These are phyloP conservation scores for human DNA, from an alignment of 2,113 vertebrate genomes.

Conservation along the genomic window GRCh38 chr2:21531001-21531500, in stretches of 20 bases:
- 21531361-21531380: too few species aligned
- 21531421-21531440: neutral
- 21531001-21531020: neutral
- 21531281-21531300: too few species aligned
- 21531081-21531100: neutral
- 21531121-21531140: neutral
- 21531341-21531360: too few species aligned
- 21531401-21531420: neutral
- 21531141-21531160: neutral
- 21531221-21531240: neutral
- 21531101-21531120: neutral
- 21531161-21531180: too few species aligned
- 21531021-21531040: neutral
- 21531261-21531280: too few species aligned
- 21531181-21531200: neutral
- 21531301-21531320: too few species aligned
- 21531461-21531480: neutral
- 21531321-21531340: too few species aligned
- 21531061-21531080: neutral
- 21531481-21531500: constrained; percentile 13
- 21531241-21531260: too few species aligned
- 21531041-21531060: neutral
- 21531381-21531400: too few species aligned
- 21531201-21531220: neutral
- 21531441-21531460: neutral